phyloP scores from a whole-genome alignment of 2,888 invertebrate genomes.

The Eupithecia subfuscata region DNA sequence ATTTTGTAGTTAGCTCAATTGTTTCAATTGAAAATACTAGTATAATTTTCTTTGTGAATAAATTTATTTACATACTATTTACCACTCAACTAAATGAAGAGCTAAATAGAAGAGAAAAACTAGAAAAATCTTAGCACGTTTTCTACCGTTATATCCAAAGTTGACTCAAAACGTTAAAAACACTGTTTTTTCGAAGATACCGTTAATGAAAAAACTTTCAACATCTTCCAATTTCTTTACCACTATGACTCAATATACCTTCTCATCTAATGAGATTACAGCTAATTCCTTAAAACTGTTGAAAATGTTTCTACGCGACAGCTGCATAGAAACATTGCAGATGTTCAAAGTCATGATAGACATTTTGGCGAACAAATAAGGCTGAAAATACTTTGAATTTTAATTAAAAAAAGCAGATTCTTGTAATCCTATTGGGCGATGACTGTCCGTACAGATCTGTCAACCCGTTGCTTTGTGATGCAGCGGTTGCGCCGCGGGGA shows the following conservation, averaged over 20 bases:
- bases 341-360: conserved; percentile 42
- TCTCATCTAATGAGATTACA: conserved; percentile 66
- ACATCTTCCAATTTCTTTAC: conserved; percentile 8
- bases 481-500: conserved; percentile 75
- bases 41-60: too few species aligned
- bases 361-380: conserved; percentile 51
- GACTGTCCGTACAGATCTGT: conserved; percentile 78
- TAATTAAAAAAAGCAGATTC: conserved; percentile 62
- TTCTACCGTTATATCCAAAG: background rate
- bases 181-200: background rate
- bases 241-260: conserved; percentile 47
- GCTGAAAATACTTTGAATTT: conserved; percentile 57
- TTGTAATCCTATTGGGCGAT: conserved; percentile 77
- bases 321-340: conserved; percentile 63
- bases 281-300: conserved; percentile 70
- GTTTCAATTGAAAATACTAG: too few species aligned
- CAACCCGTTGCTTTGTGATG: conserved; percentile 83
- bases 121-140: background rate
- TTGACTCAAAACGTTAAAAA: background rate
- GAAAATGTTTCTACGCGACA: conserved; percentile 58
- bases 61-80: too few species aligned
- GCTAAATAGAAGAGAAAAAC: background rate
- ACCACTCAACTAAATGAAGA: background rate
- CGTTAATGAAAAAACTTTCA: background rate
- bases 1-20: too few species aligned